Evolutionary conservation across 2,113 vertebrate genomes (phyloP).

Genomic region (Psephotus haematonotus): DNA sequence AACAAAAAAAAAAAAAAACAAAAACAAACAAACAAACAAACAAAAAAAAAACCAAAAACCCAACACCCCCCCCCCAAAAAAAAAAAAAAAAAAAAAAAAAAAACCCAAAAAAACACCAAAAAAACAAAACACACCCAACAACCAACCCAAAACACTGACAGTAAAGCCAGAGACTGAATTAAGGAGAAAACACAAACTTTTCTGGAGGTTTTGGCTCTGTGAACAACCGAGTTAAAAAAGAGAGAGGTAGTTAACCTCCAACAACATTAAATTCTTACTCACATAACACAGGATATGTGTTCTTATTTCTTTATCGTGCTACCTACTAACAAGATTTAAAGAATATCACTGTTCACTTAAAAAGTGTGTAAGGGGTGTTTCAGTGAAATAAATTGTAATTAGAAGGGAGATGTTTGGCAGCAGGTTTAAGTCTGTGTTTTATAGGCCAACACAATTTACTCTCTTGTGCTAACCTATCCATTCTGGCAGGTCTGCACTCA

Average conservation of each 20-base stretch:
- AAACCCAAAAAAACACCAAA: too few species aligned
- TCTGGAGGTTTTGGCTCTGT: background rate
- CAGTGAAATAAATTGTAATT: background rate
- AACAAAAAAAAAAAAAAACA: accelerated
- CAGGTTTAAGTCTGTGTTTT: background rate
- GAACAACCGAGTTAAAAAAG: background rate
- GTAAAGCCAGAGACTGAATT: background rate
- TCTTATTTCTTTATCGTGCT: background rate
- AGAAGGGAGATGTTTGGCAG: background rate
- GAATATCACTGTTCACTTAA: background rate
- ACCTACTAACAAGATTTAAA: background rate
- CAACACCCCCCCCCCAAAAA: background rate
- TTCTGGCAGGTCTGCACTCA: background rate
- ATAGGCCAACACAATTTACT: background rate
- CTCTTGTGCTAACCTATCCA: background rate
- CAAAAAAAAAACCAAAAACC: too few species aligned
- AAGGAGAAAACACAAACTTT: background rate
- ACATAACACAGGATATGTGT: background rate
- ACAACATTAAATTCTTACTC: background rate
- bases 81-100: too few species aligned
- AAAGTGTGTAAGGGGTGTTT: background rate
- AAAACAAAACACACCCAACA: too few species aligned
- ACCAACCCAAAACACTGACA: background rate
- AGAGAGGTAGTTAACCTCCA: background rate
- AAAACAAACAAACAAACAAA: background rate